Evolutionary conservation across 2,888 invertebrate genomes (phyloP), one percentile per base, ranked within the genome.

Genomic region (Auanema freiburgensis): DNA sequence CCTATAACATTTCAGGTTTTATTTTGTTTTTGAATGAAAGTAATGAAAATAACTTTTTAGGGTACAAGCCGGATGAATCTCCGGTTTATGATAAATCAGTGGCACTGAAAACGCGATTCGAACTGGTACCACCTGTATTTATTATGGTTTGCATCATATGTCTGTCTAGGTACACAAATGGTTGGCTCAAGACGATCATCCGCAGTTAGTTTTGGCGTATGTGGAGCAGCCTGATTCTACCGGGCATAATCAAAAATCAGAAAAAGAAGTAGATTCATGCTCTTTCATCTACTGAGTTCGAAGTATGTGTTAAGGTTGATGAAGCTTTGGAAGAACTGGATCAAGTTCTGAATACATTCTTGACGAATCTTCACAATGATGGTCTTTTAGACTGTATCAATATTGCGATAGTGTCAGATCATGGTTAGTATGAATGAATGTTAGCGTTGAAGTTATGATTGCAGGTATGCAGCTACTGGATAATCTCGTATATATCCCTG

Each of bases 151-250:
- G 11, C n/a, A 43, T 12, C 43, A 43, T 43, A 43, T n/a, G 43
- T 43, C n/a, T 43, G 43, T 43, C n/a, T 43, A 67, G 68, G 57
- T 73, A 8, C 49, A 72, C 40, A 60, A 75, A 2, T 78, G 78
- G 78, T 53, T 78, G 10, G 71, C 78, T 11, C 52, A 23, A 14
- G 64, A 60, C 21, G 65, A 65, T 40, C 61, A 79, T 8, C 80
- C 80, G 1, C 70, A 73, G 16, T 63, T 80, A 4, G 75, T 80
- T n/a, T 77, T 76, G 43, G 80, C 78, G 16, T 80, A 80, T 58
- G 68, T 80, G 41, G 78, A 78, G 57, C 79, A 80, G 57, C 80
- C 79, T 16, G 80, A 80, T 60, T 66, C 63, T 33, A 71, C 77
- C 18, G 79, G 78, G 2, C 80, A 80, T 53, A 78, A 69, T 55